Conservation (phyloP, 2,113 vertebrate species). For the Agapornis roseicollis region DNA sequence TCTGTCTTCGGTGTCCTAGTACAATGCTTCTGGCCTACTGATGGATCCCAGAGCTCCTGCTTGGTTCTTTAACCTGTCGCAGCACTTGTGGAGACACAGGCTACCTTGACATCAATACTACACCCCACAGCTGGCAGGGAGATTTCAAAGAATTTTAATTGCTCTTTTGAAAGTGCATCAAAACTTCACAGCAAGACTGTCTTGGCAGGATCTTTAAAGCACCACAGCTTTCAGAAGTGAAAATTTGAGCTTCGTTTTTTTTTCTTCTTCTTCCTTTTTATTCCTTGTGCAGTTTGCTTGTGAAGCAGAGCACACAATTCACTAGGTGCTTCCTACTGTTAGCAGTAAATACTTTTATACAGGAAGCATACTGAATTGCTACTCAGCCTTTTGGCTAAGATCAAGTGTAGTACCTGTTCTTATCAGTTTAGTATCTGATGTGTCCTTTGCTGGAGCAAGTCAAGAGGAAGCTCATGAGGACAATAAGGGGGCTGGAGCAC, state of each 20-base stretch:
- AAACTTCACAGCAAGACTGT: background rate
- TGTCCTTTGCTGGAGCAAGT: too few species aligned
- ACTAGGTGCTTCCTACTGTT: background rate
- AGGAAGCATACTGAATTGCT: background rate
- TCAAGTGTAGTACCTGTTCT: background rate
- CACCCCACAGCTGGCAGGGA: background rate
- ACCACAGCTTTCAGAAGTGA: background rate
- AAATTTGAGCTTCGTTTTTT: background rate
- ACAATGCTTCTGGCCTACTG: background rate
- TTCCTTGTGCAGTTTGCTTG: background rate
- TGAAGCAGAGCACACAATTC: background rate
- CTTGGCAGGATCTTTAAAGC: background rate
- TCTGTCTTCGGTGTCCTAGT: background rate
- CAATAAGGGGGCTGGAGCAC: background rate
- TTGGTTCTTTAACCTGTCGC: background rate
- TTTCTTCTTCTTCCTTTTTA: rapidly evolving
- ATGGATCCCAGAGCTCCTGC: background rate
- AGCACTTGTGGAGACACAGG: background rate
- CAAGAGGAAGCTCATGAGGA: background rate
- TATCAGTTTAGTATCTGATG: background rate
- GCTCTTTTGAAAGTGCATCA: background rate
- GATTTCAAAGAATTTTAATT: background rate
- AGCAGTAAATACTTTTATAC: background rate
- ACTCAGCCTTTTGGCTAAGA: background rate
- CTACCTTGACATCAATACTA: background rate